Percentiles rank a stretch among this genome's conserved stretches.
These are phyloP conservation scores for Spilosoma lubricipeda DNA, from an alignment of 2,888 invertebrate genomes.

Conservation along the genomic window DNA sequence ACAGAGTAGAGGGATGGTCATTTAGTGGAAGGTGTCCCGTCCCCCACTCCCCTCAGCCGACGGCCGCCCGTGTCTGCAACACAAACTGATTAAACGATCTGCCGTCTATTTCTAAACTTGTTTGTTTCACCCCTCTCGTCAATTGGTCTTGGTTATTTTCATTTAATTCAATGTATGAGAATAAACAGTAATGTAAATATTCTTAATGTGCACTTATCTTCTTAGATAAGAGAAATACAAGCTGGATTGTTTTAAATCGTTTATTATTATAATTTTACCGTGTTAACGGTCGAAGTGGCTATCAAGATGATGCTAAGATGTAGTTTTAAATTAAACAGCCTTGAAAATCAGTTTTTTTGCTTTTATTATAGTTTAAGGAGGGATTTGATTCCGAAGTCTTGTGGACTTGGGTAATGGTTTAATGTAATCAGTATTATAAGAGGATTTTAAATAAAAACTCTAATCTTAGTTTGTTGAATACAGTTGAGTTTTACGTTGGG, in stretches of 20 bases:
- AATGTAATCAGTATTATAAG: background rate
- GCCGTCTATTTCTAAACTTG: conserved; percentile 76
- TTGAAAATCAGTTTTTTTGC: background rate
- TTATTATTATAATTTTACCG: background rate
- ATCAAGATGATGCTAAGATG: background rate
- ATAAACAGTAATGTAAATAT: background rate
- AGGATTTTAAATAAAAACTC: too few species aligned
- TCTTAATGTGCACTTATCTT: background rate
- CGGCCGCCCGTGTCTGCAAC: conserved; percentile 67
- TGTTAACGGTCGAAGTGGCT: background rate
- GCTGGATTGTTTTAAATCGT: background rate
- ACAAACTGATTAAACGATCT: conserved; percentile 84
- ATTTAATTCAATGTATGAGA: conserved; percentile 1
- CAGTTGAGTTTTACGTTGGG: background rate
- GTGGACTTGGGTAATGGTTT: background rate
- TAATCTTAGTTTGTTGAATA: too few species aligned
- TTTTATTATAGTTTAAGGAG: background rate
- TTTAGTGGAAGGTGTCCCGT: conserved; percentile 80
- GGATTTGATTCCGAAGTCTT: background rate
- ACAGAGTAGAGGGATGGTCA: conserved; percentile 83
- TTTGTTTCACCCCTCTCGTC: conserved; percentile 71
- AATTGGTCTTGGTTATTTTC: conserved; percentile 50
- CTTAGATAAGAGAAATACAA: background rate
- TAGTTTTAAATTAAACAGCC: background rate
- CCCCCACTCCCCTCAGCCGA: conserved; percentile 45